These are phyloP conservation scores for Zoanthus solanderi DNA, from an alignment of 92 coral and sea anemone genomes.

Conservation along the genomic window DNA sequence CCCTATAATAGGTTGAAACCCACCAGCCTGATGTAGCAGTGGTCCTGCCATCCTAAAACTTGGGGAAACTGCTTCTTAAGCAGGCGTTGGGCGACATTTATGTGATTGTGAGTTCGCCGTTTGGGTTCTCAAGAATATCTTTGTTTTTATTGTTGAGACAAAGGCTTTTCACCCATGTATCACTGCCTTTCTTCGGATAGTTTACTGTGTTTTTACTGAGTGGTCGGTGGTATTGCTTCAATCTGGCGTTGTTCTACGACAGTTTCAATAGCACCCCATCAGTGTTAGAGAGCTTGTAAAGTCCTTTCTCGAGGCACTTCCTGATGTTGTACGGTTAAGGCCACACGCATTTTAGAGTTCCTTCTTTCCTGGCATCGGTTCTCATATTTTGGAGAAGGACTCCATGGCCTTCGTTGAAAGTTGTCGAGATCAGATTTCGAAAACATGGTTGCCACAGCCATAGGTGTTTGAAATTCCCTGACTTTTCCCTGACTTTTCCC, in stretches of 20 bases:
- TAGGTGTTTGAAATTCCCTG: too few species aligned
- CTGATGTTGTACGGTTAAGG: constrained; percentile 26
- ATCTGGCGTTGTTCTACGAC: too few species aligned
- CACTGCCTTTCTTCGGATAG: background rate
- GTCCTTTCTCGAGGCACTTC: background rate
- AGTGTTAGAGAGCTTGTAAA: background rate
- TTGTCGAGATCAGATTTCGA: background rate
- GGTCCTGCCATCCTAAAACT: constrained; percentile 19
- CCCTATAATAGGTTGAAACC: constrained; percentile 7
- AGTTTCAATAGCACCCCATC: too few species aligned
- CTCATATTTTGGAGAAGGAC: constrained; percentile 60
- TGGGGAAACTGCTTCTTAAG: constrained; percentile 42
- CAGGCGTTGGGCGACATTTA: constrained; percentile 24
- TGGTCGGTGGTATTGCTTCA: too few species aligned
- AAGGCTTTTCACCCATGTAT: background rate
- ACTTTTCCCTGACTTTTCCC: too few species aligned
- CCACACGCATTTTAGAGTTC: constrained; percentile 69
- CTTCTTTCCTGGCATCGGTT: constrained; percentile 70
- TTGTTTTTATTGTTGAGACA: background rate
- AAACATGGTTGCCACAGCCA: too few species aligned
- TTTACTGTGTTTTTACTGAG: too few species aligned
- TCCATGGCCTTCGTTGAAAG: constrained; percentile 57
- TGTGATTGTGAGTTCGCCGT: constrained; percentile 26
- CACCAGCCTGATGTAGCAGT: background rate
- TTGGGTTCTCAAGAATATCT: constrained; percentile 22